Evolutionary conservation across 2,113 vertebrate genomes (phyloP), one percentile per base, ranked within the genome.

Genomic region (Chionomys nivalis): DNA sequence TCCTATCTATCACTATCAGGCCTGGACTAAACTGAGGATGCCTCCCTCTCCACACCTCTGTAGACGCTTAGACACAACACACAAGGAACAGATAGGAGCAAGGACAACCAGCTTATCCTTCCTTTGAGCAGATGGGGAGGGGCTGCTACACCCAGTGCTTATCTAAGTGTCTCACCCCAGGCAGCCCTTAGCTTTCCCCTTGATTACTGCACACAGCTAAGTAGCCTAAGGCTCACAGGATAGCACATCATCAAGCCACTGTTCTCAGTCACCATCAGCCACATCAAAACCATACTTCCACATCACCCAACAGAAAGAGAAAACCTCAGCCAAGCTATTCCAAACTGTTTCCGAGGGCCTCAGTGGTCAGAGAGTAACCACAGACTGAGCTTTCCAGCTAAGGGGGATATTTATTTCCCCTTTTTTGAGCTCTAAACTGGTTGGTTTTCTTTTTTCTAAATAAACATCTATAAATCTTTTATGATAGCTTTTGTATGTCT

Each of bases 401-500:
- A 94, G 44, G 42, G 81, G 93, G 65, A 42, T 36, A 66, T 77
- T 73, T 86, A 58, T 63, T 90, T 75, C 23, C 33, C 66, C 33
- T 91, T 91, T 91, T 91, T 72, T 73, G 24, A 85, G 61, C 79
- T 91, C 55, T 87, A 91, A 95, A 86, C 6, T 9, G 31, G 44
- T 86, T 58, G 44, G 55, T 2, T 52, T 52, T 44, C 47, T 61
- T 94, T 86, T 47, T 94, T 87, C 66, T 72, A 86, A 89, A 39
- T 17, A 68, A 87, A 47, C 11, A 21, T 66, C 65, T 42, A 49
- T 66, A 82, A 94, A 33, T 13, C 23, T 61, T 93, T 87, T 44
- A 47, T 49, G 63, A 81, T 73, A 82, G 49, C 61, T 75, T 95
- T 96, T 78, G 82, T 77, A 58, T 87, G 39, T 78, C 63, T 52